Conservation (phyloP, 2,113 vertebrate genomes). For the Platichthys stellatus region DNA sequence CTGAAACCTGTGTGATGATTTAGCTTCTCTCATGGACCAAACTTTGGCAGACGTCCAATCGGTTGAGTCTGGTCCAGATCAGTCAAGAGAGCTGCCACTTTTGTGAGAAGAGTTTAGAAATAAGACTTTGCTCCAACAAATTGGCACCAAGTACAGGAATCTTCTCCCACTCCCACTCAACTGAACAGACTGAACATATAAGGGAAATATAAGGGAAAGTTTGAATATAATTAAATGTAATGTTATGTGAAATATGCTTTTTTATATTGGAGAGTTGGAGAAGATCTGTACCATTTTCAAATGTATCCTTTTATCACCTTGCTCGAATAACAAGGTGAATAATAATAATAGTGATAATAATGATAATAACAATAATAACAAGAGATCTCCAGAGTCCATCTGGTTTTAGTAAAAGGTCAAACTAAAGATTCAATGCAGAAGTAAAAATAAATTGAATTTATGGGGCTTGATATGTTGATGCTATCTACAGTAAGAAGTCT, state of each 20-base stretch:
- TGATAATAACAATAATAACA: too few relatives aligned
- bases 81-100: neutral
- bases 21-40: conserved; percentile 24
- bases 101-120: neutral
- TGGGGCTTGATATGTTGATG: too few relatives aligned
- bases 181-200: neutral
- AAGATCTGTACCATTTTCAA: too few relatives aligned
- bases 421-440: too few relatives aligned
- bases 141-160: neutral
- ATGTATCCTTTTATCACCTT: neutral
- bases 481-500: too few relatives aligned
- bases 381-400: too few relatives aligned
- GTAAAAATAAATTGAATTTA: too few relatives aligned
- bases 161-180: neutral
- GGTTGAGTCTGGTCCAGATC: conserved; percentile 25
- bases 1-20: conserved; percentile 26
- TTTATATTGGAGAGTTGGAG: too few relatives aligned
- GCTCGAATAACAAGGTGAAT: neutral
- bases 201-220: neutral
- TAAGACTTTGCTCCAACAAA: neutral
- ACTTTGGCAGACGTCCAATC: conserved; percentile 16
- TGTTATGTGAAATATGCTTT: neutral
- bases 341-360: too few relatives aligned
- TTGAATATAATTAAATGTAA: neutral
- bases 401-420: too few relatives aligned